Conservation (phyloP, 1,140 invertebrate genomes). For the Pseudomyrmex dendroicus region DNA sequence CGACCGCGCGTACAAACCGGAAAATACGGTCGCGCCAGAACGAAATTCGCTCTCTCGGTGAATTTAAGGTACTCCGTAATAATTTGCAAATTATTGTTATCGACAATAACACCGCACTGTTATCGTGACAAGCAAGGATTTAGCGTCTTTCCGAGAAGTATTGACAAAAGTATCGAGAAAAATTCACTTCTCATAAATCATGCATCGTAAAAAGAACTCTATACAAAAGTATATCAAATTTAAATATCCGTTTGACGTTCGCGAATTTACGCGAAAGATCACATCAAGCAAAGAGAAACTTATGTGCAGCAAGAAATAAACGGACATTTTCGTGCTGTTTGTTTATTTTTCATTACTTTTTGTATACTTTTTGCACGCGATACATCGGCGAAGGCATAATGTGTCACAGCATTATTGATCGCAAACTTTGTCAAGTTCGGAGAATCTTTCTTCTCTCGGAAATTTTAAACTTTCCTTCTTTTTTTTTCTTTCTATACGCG, state of each 20-base stretch:
- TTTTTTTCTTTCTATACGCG: neutral
- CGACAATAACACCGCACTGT: constrained; percentile 32
- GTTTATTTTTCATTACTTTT: neutral
- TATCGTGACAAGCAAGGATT: constrained; percentile 21
- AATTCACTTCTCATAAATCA: constrained; percentile 31
- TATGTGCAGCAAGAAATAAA: too few relatives aligned
- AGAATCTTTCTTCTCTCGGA: neutral
- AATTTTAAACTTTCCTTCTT: constrained; percentile 36
- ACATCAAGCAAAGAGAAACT: neutral
- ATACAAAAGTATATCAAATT: constrained; percentile 21
- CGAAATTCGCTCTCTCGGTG: constrained; percentile 46
- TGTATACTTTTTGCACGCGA: neutral
- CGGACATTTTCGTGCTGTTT: neutral
- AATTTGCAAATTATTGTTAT: constrained; percentile 56
- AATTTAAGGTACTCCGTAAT: constrained; percentile 52
- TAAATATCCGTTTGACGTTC: constrained; percentile 18
- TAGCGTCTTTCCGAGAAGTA: constrained; percentile 10
- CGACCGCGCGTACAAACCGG: constrained; percentile 50
- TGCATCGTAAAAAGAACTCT: constrained; percentile 14
- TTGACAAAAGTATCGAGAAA: constrained; percentile 29
- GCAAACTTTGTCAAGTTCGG: neutral
- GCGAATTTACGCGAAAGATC: neutral
- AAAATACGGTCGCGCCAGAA: constrained; percentile 58
- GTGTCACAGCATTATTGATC: constrained; percentile 14
- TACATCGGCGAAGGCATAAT: neutral